These are phyloP conservation scores for Drosophila parabipectinata DNA, from an alignment of 1,140 invertebrate species.

Conservation along the genomic window DNA sequence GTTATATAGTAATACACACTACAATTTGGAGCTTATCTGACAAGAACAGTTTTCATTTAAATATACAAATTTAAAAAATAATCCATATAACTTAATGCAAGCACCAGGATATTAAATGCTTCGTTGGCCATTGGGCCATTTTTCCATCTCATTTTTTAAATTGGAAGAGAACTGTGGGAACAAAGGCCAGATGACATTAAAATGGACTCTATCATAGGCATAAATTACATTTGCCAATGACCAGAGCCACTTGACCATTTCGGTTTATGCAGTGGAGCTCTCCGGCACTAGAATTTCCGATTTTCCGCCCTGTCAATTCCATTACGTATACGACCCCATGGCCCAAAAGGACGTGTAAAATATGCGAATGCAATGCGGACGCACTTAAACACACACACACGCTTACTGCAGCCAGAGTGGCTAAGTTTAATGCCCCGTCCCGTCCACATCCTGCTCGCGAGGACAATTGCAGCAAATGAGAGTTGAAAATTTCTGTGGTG, in stretches of 20 bases:
- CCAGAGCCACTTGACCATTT: conserved; percentile 17
- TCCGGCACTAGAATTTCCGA: conserved; percentile 57
- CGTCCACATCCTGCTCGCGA: conserved; percentile 9
- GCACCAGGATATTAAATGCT: conserved; percentile 17
- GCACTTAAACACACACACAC: conserved; percentile 13
- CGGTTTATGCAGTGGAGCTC: conserved; percentile 27
- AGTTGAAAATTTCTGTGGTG: conserved; percentile 23
- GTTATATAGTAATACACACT: background rate
- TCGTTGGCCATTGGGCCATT: conserved; percentile 12
- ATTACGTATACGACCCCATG: conserved; percentile 59
- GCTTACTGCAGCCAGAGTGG: conserved; percentile 29
- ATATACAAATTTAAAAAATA: background rate
- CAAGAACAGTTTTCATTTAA: background rate
- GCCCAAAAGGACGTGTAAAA: conserved; percentile 38
- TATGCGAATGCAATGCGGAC: conserved; percentile 63
- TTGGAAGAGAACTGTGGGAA: conserved; percentile 8
- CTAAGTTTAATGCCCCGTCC: conserved; percentile 31
- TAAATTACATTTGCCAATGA: conserved; percentile 59
- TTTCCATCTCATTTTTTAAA: background rate
- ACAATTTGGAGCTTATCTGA: background rate
- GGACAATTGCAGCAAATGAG: conserved; percentile 35
- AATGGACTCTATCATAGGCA: conserved; percentile 50
- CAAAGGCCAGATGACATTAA: conserved; percentile 37
- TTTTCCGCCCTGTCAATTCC: conserved; percentile 65
- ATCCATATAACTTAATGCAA: background rate